Evolutionary conservation across 2,113 vertebrate genomes (phyloP).

Genomic region (Vidua chalybeata): DNA sequence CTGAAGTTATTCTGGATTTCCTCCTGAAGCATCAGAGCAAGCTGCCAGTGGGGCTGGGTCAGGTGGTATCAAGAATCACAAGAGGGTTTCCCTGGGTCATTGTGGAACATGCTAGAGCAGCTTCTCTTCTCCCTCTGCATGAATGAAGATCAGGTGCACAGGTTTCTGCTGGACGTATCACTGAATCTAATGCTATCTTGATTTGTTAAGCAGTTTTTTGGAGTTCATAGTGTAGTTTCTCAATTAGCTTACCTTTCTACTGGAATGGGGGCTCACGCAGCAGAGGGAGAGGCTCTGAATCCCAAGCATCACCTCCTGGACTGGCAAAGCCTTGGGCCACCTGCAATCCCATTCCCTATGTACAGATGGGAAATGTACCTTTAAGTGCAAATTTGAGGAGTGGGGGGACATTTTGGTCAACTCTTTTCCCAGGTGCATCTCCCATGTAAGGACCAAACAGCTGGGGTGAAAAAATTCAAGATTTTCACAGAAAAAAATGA

Average conservation of each 20-base stretch:
- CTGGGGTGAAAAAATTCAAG: background rate
- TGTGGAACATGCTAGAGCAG: background rate
- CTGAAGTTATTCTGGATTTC: background rate
- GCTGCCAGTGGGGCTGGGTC: background rate
- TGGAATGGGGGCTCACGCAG: background rate
- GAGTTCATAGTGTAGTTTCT: background rate
- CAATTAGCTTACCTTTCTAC: background rate
- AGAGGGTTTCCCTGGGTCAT: background rate
- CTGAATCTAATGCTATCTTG: background rate
- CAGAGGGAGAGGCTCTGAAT: background rate
- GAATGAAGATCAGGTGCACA: background rate
- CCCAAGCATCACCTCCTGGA: background rate
- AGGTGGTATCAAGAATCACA: accelerated
- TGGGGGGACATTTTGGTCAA: background rate
- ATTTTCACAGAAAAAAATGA: background rate
- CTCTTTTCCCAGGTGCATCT: background rate
- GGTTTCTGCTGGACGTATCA: background rate
- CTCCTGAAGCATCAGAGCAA: background rate
- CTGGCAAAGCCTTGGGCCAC: background rate
- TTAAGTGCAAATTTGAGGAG: background rate
- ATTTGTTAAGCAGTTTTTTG: background rate
- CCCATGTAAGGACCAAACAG: background rate
- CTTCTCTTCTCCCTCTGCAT: background rate
- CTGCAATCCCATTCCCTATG: accelerated
- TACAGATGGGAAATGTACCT: background rate